Base-by-base conservation (phyloP, 1,140 invertebrate species). In the Bicyclus anynana region DNA sequence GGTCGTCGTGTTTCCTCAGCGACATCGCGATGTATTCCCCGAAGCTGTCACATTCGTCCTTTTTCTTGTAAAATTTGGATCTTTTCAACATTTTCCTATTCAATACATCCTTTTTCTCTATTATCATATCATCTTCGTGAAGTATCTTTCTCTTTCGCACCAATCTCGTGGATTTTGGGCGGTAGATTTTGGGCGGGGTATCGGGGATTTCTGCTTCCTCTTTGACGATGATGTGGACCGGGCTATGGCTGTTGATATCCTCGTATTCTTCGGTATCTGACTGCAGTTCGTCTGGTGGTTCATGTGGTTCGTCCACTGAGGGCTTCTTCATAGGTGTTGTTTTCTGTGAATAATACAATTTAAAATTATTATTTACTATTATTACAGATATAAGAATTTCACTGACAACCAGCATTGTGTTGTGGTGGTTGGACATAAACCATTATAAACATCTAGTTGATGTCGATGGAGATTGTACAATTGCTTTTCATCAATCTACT, bases 11-110 rank as follows among this genome's bases (percentile, higher is more conserved):
- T 59, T 84, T 86, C 16, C 84, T 72, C 16, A 88, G 53, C 0
- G 83, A 83, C 6, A 75, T 67, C 0, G 84, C 80, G n/a, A 88
- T 85, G 51, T 88, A 88, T 48, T 88, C 79, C 0, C 83, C 84
- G 35, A 86, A 88, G 23, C 67, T 81, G 37, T 86, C 83, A 55
- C 81, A 88, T 46, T 86, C 85, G 33, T 88, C 85, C 57, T 84
- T 87, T 58, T 78, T 79, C 38, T 68, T 79, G 20, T 29, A 66
- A 12, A 73, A 17, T 20, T 79, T 69, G 12, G 70, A 69, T 46
- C 61, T 67, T 53, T 66, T 72, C 0, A 74, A 55, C 6, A 76
- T 75, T 20, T 60, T 62, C 46, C 46, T 48, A 55, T 29, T 38
- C 21, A 57, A 35, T 23, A 55, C 6, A 13, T 71, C 48, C 40